Evolutionary conservation across 2,113 vertebrate species (phyloP), one percentile per base, ranked within the genome.

Genomic region (Glaucidium brasilianum): DNA sequence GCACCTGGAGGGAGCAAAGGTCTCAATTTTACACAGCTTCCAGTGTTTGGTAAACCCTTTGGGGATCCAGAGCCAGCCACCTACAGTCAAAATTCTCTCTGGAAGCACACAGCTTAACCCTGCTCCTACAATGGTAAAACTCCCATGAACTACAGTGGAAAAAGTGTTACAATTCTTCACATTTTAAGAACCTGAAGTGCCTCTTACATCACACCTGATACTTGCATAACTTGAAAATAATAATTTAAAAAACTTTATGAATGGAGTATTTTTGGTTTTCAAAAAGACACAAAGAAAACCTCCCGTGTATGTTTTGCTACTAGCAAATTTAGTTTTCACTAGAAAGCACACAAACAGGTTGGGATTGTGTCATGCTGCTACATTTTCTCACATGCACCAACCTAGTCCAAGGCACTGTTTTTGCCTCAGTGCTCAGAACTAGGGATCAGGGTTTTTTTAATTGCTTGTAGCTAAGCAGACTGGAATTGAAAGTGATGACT

Each of bases 361-460:
- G 37, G 37, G 9, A 45, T 11, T 13, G 14, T 5, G 22, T 23
- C 27, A 37, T 3, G 13, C 30, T 0, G 0, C 3, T 35, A 9
- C 25, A 15, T 37, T 56, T 79, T 59, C 49, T 47, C 10, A 2
- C 10, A 6, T 6, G 22, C 27, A 6, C 32, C 27, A 64, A 53
- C 52, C 74, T 21, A 43, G 11, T 59, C 27, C 53, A 52, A 34
- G 39, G 22, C 20, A 13, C 23, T 25, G 35, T 3, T 47, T 68
- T 52, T 49, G 34, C 19, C 45, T 63, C 52, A 66, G 71, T 26
- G 39, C 50, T 53, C 71, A 19, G 19, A 82, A 10, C n/a, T 20
- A n/a, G 0, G 1, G 10, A 50, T 22, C 21, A 26, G 26, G 23
- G 8, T 3, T 12, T 23, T 34, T 79, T 82, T 39, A 71, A 69